A percentile compares a stretch with the other conserved stretches of the same genome.
These are phyloP conservation scores for Coenobita brevimanus DNA, from an alignment of 1,140 invertebrate genomes.

Conservation along the genomic window DNA sequence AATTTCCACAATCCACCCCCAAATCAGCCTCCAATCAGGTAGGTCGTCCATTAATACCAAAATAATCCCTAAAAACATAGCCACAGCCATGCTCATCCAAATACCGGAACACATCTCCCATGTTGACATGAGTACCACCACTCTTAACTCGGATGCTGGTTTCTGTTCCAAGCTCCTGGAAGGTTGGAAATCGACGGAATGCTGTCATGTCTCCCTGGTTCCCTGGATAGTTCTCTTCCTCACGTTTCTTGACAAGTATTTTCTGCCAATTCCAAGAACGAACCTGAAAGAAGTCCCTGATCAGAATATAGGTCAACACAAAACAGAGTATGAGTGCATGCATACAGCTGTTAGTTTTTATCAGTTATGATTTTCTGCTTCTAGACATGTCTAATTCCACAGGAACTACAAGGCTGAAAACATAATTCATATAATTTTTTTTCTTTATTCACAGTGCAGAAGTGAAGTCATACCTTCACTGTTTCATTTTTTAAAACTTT, in stretches of 20 bases:
- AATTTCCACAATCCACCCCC: too few species aligned
- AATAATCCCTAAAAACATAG: slow-evolving; percentile 84
- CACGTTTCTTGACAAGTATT: slow-evolving; percentile 75
- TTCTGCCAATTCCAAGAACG: slow-evolving; percentile 78
- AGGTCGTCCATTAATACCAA: slow-evolving; percentile 80
- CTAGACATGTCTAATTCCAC: too few species aligned
- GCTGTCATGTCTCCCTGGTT: slow-evolving; percentile 76
- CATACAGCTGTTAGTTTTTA: too few species aligned
- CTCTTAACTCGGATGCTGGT: slow-evolving; percentile 74
- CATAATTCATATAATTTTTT: too few species aligned
- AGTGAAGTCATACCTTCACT: too few species aligned
- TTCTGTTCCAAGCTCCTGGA: slow-evolving; percentile 83
- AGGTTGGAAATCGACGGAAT: slow-evolving; percentile 79
- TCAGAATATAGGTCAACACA: too few species aligned
- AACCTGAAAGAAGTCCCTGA: slow-evolving; percentile 71
- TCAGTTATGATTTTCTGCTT: too few species aligned
- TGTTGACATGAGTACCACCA: slow-evolving; percentile 81
- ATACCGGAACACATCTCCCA: slow-evolving; percentile 83
- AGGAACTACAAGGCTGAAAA: too few species aligned
- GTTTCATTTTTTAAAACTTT: too few species aligned
- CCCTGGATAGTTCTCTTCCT: slow-evolving; percentile 75
- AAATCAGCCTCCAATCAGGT: neutral
- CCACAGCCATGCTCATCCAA: slow-evolving; percentile 79
- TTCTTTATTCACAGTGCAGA: too few species aligned
- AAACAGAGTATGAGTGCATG: too few species aligned